A percentile compares a stretch with the other conserved stretches of the same genome.
These are phyloP conservation scores for Fistularia commersonii DNA, from an alignment of 2,797 vertebrate genomes.

Conservation along the genomic window DNA sequence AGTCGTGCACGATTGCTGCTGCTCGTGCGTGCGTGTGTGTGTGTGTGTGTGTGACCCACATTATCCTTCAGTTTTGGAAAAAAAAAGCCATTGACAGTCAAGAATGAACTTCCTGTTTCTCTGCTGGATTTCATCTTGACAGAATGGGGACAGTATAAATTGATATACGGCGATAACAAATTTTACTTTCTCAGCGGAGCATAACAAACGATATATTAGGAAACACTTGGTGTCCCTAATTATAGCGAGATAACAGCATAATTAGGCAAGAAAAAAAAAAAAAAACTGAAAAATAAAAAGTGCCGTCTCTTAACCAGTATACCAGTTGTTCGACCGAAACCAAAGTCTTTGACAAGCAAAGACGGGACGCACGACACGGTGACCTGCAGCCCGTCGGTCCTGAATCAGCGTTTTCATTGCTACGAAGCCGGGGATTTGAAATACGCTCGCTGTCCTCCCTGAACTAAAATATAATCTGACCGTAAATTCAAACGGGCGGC, in stretches of 20 bases:
- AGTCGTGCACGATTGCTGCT: too few species aligned
- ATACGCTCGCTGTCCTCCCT: too few species aligned
- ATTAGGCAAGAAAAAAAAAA: slow-evolving; percentile 48
- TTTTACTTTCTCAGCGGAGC: slow-evolving; percentile 73
- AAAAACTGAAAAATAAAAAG: too few species aligned
- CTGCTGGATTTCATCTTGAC: slow-evolving; percentile 63
- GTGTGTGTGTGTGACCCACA: slow-evolving; percentile 64
- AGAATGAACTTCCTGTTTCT: slow-evolving; percentile 56
- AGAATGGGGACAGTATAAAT: slow-evolving; percentile 78
- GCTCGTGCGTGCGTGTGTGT: too few species aligned
- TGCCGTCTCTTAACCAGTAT: slow-evolving; percentile 26
- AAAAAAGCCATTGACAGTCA: slow-evolving; percentile 50
- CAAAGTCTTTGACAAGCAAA: too few species aligned
- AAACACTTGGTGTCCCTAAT: slow-evolving; percentile 72
- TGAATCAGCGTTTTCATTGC: too few species aligned
- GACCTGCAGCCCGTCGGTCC: too few species aligned
- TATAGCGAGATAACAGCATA: slow-evolving; percentile 56
- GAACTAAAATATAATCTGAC: too few species aligned
- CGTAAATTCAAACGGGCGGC: too few species aligned
- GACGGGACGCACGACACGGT: too few species aligned
- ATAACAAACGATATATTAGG: slow-evolving; percentile 62
- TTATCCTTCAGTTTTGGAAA: slow-evolving; percentile 38
- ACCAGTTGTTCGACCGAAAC: slow-evolving; percentile 35
- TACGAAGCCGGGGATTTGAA: too few species aligned
- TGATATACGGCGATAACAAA: slow-evolving; percentile 73